phyloP scores from a whole-genome alignment of 2,113 vertebrate genomes.

The Etheostoma spectabile region DNA sequence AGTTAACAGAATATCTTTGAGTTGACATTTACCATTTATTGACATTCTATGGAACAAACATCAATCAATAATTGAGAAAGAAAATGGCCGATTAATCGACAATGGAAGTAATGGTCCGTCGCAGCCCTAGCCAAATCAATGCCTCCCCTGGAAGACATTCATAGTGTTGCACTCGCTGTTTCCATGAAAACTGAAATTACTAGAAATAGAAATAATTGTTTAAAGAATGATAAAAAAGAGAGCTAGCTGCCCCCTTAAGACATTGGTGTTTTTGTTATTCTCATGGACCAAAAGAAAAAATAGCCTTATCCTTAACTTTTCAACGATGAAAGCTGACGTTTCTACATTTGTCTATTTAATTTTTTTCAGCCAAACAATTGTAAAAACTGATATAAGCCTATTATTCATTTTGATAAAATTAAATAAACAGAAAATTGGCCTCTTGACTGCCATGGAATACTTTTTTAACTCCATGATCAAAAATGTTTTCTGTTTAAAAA shows the following conservation, averaged over 20 bases:
- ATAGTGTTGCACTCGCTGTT: background rate
- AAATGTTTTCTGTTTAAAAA: conserved; percentile 17
- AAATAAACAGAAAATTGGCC: conserved; percentile 3
- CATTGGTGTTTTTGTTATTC: background rate
- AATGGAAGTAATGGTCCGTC: too few relatives aligned
- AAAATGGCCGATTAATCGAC: too few relatives aligned
- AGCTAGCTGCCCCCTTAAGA: background rate
- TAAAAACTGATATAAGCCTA: background rate
- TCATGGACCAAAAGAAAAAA: too few relatives aligned
- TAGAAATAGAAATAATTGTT: too few relatives aligned
- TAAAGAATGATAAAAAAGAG: background rate
- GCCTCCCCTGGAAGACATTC: background rate
- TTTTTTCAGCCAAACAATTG: background rate
- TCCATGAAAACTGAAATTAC: background rate
- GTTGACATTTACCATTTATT: too few relatives aligned
- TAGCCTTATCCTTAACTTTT: background rate
- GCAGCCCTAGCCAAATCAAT: background rate
- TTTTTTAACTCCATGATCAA: too few relatives aligned
- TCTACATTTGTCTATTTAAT: background rate
- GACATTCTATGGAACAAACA: too few relatives aligned
- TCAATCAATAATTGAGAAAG: too few relatives aligned
- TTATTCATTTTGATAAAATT: background rate
- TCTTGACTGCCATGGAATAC: too few relatives aligned
- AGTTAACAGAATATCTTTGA: too few relatives aligned
- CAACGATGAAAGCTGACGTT: background rate